Conservation (phyloP, 2,888 invertebrate genomes). For the Xanthostigma xanthostigma region DNA sequence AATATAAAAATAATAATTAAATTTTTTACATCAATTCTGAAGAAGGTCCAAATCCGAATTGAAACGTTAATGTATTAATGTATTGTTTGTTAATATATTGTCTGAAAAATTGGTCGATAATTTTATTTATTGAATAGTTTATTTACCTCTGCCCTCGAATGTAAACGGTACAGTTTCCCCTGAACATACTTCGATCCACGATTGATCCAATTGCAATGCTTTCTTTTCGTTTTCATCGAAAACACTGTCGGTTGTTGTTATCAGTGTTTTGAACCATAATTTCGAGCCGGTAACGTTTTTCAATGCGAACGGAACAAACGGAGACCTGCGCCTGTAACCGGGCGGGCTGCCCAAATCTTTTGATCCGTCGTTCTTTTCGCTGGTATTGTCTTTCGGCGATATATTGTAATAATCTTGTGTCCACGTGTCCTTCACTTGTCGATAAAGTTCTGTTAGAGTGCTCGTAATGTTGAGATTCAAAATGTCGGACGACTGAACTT, state of each 20-base stretch:
- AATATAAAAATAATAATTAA: too few relatives aligned
- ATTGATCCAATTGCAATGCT: conserved; percentile 25
- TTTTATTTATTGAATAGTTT: neutral
- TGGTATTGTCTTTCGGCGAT: conserved; percentile 8
- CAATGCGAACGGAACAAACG: conserved; percentile 89
- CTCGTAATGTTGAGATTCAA: conserved; percentile 82
- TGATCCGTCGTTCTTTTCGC: neutral
- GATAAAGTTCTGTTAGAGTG: conserved; percentile 68
- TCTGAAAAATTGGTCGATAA: too few relatives aligned
- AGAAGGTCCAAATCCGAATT: too few relatives aligned
- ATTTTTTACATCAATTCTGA: too few relatives aligned
- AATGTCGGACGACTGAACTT: conserved; percentile 50
- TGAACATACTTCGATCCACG: conserved; percentile 59
- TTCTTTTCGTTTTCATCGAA: conserved; percentile 15
- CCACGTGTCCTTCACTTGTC: conserved; percentile 75
- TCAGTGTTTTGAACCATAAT: conserved; percentile 73
- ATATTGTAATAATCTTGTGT: conserved; percentile 55
- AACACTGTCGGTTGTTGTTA: conserved; percentile 40
- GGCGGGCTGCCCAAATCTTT: conserved; percentile 30
- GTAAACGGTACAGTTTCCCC: conserved; percentile 74
- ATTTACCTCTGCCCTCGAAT: conserved; percentile 54
- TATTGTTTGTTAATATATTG: too few relatives aligned
- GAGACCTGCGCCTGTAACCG: conserved; percentile 58
- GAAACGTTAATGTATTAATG: too few relatives aligned
- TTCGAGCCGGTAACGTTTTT: conserved; percentile 82